Base-by-base conservation (phyloP, 2,113 vertebrate species). In the Thalassoma bifasciatum region DNA sequence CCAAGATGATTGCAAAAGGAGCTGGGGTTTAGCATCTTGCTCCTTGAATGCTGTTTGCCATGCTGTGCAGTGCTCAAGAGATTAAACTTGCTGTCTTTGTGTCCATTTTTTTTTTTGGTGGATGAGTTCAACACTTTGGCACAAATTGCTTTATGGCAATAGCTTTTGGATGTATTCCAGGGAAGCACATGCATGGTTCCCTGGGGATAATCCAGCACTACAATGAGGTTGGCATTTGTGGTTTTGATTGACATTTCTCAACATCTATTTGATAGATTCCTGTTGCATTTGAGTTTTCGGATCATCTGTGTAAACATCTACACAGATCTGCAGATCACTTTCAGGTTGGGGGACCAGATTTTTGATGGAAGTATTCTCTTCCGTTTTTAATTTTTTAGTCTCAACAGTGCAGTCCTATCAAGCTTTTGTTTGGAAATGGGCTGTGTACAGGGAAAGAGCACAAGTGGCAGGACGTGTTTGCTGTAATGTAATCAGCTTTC, bases 1-100 rank as follows among this genome's bases (percentile, higher is more conserved):
- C 26, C 34, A 42, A 12, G 51, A 9, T 59, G 64, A 73, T 11
- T 49, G 75, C 30, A 73, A 71, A 73, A 38, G 21, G 46, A 56
- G 51, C 14, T 2, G 19, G 1, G 21, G 23, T 11, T 67, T 34
- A 60, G 44, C 19, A 22, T 46, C 24, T 47, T 14, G 10, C 37
- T 53, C 11, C 13, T 50, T 19, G 16, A 3, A 11, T 1, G 44
- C 11, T 52, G 44, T 64, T 24, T 50, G 54, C 40, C 51, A 24
- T 23, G 47, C 30, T 26, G 23, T 10, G 12, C 38, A 56, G n/a
- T 14, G n/a, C 14, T 46, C 7, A 0, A 16, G 6, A 10, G 50
- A 56, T 40, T 22, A 11, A 26, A 36, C 0, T 12, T n/a, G 4
- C 0, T 0, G n/a, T 24, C 13, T 59, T 19, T 1, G 4, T 21